Evolutionary conservation across 2,797 vertebrate species (phyloP), one percentile per base, ranked within the genome.

Genomic region (Streptopelia turtur): DNA sequence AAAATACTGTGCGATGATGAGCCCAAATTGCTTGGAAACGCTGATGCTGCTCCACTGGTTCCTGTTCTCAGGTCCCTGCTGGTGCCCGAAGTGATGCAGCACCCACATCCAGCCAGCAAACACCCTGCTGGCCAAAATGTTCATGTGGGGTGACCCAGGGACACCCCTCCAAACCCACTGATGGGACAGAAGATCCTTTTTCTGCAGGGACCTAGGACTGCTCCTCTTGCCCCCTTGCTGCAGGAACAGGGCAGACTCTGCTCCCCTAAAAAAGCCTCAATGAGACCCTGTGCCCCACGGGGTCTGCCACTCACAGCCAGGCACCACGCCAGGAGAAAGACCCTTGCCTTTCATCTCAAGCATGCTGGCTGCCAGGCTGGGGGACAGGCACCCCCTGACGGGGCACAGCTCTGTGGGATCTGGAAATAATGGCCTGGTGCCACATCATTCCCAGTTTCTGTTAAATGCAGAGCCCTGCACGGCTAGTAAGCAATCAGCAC

Each of bases 21-120:
- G 78, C 45, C 56, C 1, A 4, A 68, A 47, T 68, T 74, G 45
- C 81, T 74, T 80, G 84, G 84, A 87, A 69, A 30, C 0, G 1
- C 77, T 47, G 55, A 50, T 50, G 84, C 81, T 50, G 47, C 80
- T 88, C 60, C 3, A 0, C 24, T 7, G n/a, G 31, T 21, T 43
- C 45, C 45, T 24, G 27, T 50, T 76, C 53, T 59, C 35, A 1
- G n/a, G 13, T 64, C 56, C 39, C 50, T 55, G 41, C 28, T 0
- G 0, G 1, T 63, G 61, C 59, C 57, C 1, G 0, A 31, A 66
- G 68, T 0, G 0, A 50, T 17, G 53, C 50, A 20, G 18, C 3
- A 2, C 18, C 49, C 50, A 60, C 59, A 13, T 50, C 49, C 47
- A 57, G 27, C 50, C 68, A 60, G 33, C 41, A 27, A 85, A 33